Conservation (phyloP, 2,113 vertebrate species). For the Colaptes auratus region DNA sequence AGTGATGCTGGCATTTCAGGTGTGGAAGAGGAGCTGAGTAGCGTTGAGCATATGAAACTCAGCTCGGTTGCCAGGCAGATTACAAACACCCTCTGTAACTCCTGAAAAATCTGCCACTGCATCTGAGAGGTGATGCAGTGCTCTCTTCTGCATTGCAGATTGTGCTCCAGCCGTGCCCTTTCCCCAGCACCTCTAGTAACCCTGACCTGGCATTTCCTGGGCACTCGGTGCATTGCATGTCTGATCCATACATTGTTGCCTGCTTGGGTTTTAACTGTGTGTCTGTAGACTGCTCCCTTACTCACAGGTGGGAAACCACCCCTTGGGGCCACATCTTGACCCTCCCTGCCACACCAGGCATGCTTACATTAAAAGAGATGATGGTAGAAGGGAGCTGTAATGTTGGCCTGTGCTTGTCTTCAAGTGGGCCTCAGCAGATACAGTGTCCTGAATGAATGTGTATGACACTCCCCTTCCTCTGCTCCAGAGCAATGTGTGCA, state of each 20-base stretch:
- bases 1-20: background rate
- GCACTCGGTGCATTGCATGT: background rate
- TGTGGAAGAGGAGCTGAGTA: background rate
- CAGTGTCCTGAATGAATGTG: background rate
- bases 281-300: background rate
- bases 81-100: conserved; percentile 44
- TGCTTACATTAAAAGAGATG: background rate
- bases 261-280: background rate
- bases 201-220: background rate
- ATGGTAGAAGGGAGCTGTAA: background rate
- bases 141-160: conserved; percentile 67
- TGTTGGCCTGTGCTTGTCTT: background rate
- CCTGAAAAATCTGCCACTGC: conserved; percentile 46
- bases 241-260: fast-evolving
- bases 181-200: background rate
- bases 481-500: background rate
- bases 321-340: background rate
- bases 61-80: conserved; percentile 56
- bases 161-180: conserved; percentile 38
- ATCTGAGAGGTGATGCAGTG: conserved; percentile 35
- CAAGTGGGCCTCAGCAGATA: background rate
- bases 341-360: background rate
- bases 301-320: background rate
- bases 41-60: background rate
- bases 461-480: background rate